Conservation (phyloP, 2,888 invertebrate species). For the Coenonympha glycerion region DNA sequence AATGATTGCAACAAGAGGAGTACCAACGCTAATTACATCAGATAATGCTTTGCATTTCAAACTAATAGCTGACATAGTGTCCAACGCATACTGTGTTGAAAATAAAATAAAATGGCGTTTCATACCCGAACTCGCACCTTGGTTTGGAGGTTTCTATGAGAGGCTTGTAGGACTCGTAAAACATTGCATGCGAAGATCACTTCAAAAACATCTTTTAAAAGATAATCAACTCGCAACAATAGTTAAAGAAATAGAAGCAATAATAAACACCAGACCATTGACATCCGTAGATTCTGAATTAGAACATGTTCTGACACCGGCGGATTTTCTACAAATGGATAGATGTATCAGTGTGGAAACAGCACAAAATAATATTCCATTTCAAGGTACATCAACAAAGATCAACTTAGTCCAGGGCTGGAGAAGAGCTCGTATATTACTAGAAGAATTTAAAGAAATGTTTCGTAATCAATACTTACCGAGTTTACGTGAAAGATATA, state of each 20-base stretch:
- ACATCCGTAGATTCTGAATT: slow-evolving; percentile 13
- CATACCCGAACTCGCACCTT: slow-evolving; percentile 21
- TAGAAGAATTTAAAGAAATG: slow-evolving; percentile 28
- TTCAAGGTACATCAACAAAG: not conserved
- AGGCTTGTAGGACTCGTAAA: slow-evolving; percentile 17
- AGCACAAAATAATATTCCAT: not conserved
- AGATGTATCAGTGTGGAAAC: too few species aligned
- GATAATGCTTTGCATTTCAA: too few species aligned
- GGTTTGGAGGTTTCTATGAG: slow-evolving; percentile 24
- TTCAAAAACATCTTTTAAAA: slow-evolving; percentile 18
- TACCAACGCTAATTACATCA: too few species aligned
- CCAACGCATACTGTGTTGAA: too few species aligned
- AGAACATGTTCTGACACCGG: too few species aligned
- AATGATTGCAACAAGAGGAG: too few species aligned
- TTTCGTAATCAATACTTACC: slow-evolving; percentile 17
- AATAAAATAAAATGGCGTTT: slow-evolving; percentile 16
- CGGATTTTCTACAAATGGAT: too few species aligned
- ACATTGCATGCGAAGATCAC: slow-evolving; percentile 13
- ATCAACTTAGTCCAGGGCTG: not conserved
- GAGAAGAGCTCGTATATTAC: not conserved
- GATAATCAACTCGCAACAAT: slow-evolving; percentile 16
- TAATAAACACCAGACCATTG: slow-evolving; percentile 18
- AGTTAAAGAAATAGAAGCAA: slow-evolving; percentile 20
- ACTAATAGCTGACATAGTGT: too few species aligned
- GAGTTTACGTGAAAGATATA: not conserved